Conservation (phyloP, 1,140 invertebrate species). For the Harpegnathos saltator region DNA sequence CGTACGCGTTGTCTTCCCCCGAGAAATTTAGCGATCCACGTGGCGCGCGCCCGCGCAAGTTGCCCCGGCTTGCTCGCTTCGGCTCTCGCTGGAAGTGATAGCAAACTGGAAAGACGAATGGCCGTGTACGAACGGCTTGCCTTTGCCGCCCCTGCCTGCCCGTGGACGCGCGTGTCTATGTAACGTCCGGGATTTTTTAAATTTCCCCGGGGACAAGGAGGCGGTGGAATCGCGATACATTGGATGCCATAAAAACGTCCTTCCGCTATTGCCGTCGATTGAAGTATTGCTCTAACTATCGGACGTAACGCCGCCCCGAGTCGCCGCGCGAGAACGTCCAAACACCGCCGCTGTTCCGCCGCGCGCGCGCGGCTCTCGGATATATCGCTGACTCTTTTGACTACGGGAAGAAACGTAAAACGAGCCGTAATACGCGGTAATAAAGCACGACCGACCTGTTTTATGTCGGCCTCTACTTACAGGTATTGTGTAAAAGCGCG, state of each 20-base stretch:
- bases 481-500: constrained; percentile 51
- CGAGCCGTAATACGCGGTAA: constrained; percentile 45
- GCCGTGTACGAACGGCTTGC: constrained; percentile 42
- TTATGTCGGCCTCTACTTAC: constrained; percentile 46
- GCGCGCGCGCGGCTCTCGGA: background rate
- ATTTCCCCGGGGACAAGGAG: constrained; percentile 56
- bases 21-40: constrained; percentile 45
- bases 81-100: background rate
- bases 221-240: constrained; percentile 28
- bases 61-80: background rate
- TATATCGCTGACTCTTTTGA: constrained; percentile 28
- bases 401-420: constrained; percentile 53
- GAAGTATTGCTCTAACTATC: constrained; percentile 53
- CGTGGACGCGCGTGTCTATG: background rate
- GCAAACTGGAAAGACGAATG: constrained; percentile 33
- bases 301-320: background rate
- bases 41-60: too few relatives aligned
- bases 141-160: background rate
- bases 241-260: constrained; percentile 19
- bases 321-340: background rate
- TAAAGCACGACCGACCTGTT: constrained; percentile 40
- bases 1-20: constrained; percentile 36
- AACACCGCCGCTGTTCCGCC: background rate
- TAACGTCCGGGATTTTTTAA: constrained; percentile 66
- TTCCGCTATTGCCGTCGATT: constrained; percentile 43